phyloP scores from a whole-genome alignment of 2,888 invertebrate species.

The Baccha elongata region DNA sequence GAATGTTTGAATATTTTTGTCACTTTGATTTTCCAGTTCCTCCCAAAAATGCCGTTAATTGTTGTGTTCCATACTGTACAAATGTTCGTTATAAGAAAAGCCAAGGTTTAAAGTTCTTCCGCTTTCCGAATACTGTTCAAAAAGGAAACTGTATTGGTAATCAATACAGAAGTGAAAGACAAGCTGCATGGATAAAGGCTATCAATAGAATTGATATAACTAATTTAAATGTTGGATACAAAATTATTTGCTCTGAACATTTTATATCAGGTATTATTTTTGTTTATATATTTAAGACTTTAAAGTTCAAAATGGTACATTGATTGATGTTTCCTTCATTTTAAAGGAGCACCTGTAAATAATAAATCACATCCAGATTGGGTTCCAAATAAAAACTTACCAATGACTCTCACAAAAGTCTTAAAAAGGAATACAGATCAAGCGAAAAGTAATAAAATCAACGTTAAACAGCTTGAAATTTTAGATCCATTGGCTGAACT shows the following conservation, averaged over 20 bases:
- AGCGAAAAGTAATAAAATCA: not conserved
- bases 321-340: not conserved
- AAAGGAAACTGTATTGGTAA: not conserved
- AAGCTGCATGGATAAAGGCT: slow-evolving; percentile 10
- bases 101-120: slow-evolving; percentile 1
- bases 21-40: no score
- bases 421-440: not conserved
- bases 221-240: not conserved
- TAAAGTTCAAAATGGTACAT: no score
- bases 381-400: slow-evolving; percentile 8
- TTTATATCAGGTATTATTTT: not conserved
- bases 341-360: slow-evolving; percentile 5
- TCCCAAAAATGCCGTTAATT: no score
- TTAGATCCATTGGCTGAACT: slow-evolving; percentile 1
- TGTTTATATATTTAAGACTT: not conserved
- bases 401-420: not conserved
- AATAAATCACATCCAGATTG: slow-evolving; percentile 7
- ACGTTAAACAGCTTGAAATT: not conserved
- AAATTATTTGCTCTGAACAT: slow-evolving; percentile 16
- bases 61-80: slow-evolving; percentile 13
- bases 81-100: not conserved
- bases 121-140: not conserved
- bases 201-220: slow-evolving; percentile 20
- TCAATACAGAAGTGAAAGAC: not conserved
- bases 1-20: no score